Percentiles rank a stretch among this genome's conserved stretches.
Evolutionary conservation across 2,113 vertebrate species (phyloP).

Genomic region (Sardina pilchardus): DNA sequence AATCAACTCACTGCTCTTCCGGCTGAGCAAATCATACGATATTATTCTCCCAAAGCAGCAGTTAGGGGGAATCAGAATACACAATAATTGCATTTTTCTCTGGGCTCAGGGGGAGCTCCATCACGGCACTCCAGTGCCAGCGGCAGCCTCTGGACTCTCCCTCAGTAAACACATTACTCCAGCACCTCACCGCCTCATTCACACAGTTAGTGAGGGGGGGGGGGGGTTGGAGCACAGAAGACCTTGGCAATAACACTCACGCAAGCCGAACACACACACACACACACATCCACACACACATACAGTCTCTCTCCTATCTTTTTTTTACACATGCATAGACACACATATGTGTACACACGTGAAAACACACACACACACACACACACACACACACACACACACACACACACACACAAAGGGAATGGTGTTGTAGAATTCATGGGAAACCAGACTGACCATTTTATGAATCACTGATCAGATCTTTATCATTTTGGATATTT

Average conservation of each 20-base stretch:
- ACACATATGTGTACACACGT: background rate
- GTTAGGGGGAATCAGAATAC: conserved; percentile 90
- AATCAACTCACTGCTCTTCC: conserved; percentile 99
- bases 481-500: background rate
- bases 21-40: conserved; percentile 98
- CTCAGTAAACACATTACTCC: conserved; percentile 69
- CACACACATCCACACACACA: background rate
- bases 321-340: background rate
- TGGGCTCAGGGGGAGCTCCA: conserved; percentile 80
- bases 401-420: background rate
- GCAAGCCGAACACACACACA: background rate
- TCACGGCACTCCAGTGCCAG: conserved; percentile 80
- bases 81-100: conserved; percentile 95
- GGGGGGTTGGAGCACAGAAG: background rate
- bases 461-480: background rate
- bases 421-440: background rate
- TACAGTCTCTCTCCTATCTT: background rate
- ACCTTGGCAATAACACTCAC: background rate
- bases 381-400: background rate
- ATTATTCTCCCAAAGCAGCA: conserved; percentile 94
- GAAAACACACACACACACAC: background rate
- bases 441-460: background rate
- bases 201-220: background rate
- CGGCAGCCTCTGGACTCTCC: conserved; percentile 75
- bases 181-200: conserved; percentile 70